phyloP scores from a whole-genome alignment of 2,888 invertebrate species.

The Steinernema carpocapsae region DNA sequence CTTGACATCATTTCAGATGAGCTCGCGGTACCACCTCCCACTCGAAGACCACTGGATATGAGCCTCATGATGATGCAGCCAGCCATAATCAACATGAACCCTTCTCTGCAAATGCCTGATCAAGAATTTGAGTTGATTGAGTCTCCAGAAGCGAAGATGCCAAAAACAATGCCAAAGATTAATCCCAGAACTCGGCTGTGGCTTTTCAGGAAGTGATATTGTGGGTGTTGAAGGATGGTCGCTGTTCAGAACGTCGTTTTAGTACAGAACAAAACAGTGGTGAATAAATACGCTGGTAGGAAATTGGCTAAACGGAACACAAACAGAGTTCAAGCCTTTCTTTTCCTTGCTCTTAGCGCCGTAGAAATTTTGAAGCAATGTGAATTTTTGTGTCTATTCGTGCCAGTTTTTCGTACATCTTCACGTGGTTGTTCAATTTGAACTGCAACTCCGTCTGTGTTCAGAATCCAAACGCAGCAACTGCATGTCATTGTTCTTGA shows the following conservation, averaged over 20 bases:
- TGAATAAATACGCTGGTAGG: not conserved
- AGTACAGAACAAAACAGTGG: not conserved
- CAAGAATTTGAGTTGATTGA: not conserved
- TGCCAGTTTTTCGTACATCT: no score
- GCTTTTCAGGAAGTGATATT: slow-evolving; percentile 12
- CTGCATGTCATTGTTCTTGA: no score
- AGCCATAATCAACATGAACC: not conserved
- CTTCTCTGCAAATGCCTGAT: not conserved
- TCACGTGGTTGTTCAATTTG: no score
- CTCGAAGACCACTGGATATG: not conserved
- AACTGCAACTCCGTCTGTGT: no score
- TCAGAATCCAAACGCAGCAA: no score
- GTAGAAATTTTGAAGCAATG: not conserved
- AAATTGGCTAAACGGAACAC: not conserved
- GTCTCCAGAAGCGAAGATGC: not conserved
- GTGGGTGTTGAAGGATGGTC: no score
- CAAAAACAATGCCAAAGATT: not conserved
- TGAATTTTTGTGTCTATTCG: no score
- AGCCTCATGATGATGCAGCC: not conserved
- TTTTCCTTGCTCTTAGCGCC: not conserved
- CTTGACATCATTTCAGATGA: no score
- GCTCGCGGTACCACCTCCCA: not conserved
- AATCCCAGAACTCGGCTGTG: not conserved
- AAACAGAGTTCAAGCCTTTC: not conserved
- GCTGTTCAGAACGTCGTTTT: no score